Percentiles rank a stretch among this genome's conserved stretches.
Conservation (phyloP, 1,140 invertebrate genomes). For the Nasonia longicornis region DNA sequence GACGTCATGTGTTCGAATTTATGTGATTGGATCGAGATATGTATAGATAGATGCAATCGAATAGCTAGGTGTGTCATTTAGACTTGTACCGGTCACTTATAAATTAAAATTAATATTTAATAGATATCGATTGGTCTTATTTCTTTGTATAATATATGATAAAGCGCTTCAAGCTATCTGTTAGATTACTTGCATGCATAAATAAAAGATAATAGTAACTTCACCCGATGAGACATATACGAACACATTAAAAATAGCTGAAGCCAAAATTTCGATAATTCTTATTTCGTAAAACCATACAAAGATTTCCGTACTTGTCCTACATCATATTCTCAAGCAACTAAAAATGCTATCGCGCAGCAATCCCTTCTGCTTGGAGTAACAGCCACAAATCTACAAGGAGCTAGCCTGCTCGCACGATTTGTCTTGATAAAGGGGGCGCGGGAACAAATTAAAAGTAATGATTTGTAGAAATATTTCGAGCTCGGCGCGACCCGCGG, state of each 20-base stretch:
- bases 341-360: not conserved
- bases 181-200: no score
- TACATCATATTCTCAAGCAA: not conserved
- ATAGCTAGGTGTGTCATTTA: not conserved
- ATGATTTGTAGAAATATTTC: slow-evolving; percentile 70
- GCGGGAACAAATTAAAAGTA: slow-evolving; percentile 67
- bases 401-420: not conserved
- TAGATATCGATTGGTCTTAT: no score
- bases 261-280: no score
- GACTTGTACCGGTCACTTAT: no score
- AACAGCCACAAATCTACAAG: not conserved
- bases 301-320: no score
- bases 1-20: not conserved
- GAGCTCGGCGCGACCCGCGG: slow-evolving; percentile 47
- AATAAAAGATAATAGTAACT: no score
- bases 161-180: no score
- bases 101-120: no score
- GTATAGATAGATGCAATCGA: not conserved
- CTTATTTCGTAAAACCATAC: no score
- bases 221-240: no score
- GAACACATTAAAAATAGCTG: no score
- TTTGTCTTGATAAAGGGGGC: slow-evolving; percentile 35
- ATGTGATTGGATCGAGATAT: not conserved
- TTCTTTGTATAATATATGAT: no score
- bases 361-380: not conserved